phyloP scores from a whole-genome alignment of 2,113 vertebrate species.

The Heterotilapia buettikoferi region DNA sequence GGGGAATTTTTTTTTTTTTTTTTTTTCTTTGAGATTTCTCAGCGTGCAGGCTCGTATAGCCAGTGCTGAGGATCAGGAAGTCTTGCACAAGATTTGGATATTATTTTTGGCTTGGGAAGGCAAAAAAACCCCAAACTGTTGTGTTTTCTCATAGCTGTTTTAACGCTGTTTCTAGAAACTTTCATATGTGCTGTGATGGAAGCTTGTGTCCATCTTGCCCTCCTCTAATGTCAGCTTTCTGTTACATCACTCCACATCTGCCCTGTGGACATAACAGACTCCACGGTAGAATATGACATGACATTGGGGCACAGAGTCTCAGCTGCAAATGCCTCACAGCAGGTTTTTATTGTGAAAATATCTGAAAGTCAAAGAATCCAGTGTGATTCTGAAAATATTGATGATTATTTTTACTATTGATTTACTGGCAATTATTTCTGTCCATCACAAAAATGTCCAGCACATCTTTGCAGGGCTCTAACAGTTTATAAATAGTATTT shows the following conservation, averaged over 20 bases:
- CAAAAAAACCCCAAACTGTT: rapidly evolving
- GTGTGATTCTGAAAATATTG: background rate
- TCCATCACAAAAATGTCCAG: background rate
- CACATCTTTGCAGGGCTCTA: background rate
- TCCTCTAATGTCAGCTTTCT: background rate
- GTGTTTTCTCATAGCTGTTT: background rate
- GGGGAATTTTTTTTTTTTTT: too few species aligned
- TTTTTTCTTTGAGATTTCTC: background rate
- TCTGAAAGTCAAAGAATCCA: background rate
- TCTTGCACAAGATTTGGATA: background rate
- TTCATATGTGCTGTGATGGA: background rate
- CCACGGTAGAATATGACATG: background rate
- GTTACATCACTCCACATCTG: background rate
- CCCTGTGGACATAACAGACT: background rate
- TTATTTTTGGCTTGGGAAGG: background rate
- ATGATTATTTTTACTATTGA: background rate
- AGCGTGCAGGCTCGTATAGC: background rate
- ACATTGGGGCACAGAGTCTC: background rate
- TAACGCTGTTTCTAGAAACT: background rate
- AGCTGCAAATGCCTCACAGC: background rate
- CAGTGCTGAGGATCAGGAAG: background rate
- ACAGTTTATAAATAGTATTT: background rate
- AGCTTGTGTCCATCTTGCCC: background rate
- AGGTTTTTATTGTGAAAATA: background rate
- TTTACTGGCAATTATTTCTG: background rate